Base-by-base conservation (phyloP, 2,113 vertebrate genomes). In the Monopterus albus region DNA sequence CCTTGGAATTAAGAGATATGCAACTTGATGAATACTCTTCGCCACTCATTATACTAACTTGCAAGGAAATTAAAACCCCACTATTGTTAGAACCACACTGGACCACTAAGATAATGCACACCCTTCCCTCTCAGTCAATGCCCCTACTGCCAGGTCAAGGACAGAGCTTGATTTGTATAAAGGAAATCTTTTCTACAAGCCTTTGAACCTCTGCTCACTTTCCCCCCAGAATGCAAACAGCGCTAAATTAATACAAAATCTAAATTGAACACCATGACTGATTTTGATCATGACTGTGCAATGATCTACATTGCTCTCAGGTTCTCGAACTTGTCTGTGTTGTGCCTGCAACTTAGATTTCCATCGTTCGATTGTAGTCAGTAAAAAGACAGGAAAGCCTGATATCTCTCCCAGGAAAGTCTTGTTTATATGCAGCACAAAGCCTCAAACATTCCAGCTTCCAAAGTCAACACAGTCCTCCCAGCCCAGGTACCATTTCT, bases 1-100 rank as follows among this genome's bases (percentile, higher is more conserved):
- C 95, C 97, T 98, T 82, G 21, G 2, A 18, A 45, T 51, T 68
- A n/a, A 10, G 35, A 74, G 2, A 46, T 0, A 40, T 23, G 3
- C 3, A 50, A 53, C 26, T 55, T 10, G 1, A 12, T 61, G 1
- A 60, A 73, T 31, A 60, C 40, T 35, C 28, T 66, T 29, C 18
- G 11, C 63, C n/a, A 50, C n/a, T n/a, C 7, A 47, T 28, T 20
- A 31, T 11, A 69, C n/a, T 12, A 13, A 31, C 18, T 28, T 49
- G 35, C 59, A 40, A 7, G 25, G 42, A 23, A 46, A 39, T 46
- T 18, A 6, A 56, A 35, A 18, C 45, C 14, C 35, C n/a, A n/a
- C n/a, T n/a, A n/a, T n/a, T n/a, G n/a, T n/a, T n/a, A n/a, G n/a
- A n/a, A n/a, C n/a, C n/a, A n/a, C n/a, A n/a, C n/a, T n/a, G n/a